Percentiles rank a stretch among this genome's conserved stretches.
Conservation (phyloP, 2,888 invertebrate species). For the Microctonus brassicae region DNA sequence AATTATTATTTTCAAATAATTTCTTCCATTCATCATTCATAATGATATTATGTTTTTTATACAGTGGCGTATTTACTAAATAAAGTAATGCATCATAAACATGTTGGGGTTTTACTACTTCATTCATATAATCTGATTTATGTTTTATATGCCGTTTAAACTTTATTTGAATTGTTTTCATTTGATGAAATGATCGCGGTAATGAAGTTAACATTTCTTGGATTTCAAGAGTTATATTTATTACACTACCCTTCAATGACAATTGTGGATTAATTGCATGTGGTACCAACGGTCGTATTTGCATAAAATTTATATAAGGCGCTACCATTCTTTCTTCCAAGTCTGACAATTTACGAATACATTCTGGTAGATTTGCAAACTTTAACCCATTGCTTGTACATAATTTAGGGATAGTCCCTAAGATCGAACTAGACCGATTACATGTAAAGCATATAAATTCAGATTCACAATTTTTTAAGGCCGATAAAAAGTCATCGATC, state of each 20-base stretch:
- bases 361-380: not conserved
- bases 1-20: no score
- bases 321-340: conserved; percentile 60
- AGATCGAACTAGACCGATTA: not conserved
- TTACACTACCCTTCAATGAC: conserved; percentile 55
- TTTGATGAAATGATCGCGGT: conserved; percentile 45
- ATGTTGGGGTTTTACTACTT: conserved; percentile 49
- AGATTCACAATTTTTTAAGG: not conserved
- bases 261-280: conserved; percentile 55
- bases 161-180: conserved; percentile 53
- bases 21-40: no score
- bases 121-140: conserved; percentile 52
- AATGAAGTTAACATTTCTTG: conserved; percentile 39
- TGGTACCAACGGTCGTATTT: conserved; percentile 54
- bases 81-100: not conserved
- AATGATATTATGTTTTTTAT: no score
- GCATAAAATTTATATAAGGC: conserved; percentile 61
- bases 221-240: conserved; percentile 44
- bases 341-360: not conserved
- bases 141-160: conserved; percentile 53
- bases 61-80: no score
- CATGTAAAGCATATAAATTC: conserved; percentile 5
- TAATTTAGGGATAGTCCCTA: not conserved
- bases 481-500: not conserved
- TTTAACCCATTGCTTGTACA: not conserved